Conservation (phyloP, 2,113 vertebrate species). For the Peucedramus taeniatus region DNA sequence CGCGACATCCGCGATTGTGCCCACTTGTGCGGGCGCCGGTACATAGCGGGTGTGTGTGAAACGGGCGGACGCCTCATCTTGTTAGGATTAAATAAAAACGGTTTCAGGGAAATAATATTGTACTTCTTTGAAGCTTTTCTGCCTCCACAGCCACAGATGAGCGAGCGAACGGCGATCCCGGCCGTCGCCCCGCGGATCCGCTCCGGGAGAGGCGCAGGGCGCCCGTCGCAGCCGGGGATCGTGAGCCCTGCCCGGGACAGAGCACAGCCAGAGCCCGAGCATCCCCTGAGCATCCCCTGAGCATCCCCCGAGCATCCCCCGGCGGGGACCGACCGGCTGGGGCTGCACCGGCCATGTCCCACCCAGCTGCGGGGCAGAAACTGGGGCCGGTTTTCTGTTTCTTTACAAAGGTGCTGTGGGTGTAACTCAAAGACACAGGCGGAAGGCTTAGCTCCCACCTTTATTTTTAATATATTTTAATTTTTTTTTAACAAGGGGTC, state of each 20-base stretch:
- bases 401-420: background rate
- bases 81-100: background rate
- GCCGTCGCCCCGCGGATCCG: background rate
- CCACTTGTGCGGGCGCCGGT: rapidly evolving
- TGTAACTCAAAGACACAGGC: background rate
- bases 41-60: rapidly evolving
- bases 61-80: rapidly evolving
- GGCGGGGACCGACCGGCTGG: too few relatives aligned
- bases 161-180: background rate
- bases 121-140: background rate
- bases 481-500: background rate
- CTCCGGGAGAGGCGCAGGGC: background rate
- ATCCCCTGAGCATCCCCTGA: too few relatives aligned
- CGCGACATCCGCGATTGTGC: background rate
- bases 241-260: background rate
- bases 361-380: background rate
- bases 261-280: background rate
- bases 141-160: background rate
- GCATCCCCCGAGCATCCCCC: background rate
- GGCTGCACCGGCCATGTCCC: background rate
- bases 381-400: background rate
- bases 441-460: background rate
- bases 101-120: background rate
- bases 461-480: background rate
- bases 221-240: background rate